Conservation (phyloP, 2,888 invertebrate species). For the Sphaerophoria rueppellii region DNA sequence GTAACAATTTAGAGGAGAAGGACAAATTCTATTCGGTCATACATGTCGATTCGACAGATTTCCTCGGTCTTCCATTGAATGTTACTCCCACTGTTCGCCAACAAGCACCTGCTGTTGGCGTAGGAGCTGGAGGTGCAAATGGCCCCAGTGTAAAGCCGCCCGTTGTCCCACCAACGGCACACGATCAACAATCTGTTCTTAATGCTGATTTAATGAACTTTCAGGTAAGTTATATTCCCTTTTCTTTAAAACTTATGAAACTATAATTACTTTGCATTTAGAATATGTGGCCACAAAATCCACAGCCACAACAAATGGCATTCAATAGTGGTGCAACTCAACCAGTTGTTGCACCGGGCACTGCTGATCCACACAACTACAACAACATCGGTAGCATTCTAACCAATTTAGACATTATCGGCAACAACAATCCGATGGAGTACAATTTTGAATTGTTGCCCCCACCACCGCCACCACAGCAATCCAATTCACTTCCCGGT, state of each 20-base stretch:
- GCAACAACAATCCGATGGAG: slow-evolving; percentile 81
- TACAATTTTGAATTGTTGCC: slow-evolving; percentile 81
- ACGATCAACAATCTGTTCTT: slow-evolving; percentile 77
- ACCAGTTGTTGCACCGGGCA: slow-evolving; percentile 57
- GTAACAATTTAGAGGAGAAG: slow-evolving; percentile 76
- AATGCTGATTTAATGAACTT: slow-evolving; percentile 79
- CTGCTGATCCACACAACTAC: slow-evolving; percentile 79
- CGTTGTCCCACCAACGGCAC: slow-evolving; percentile 74
- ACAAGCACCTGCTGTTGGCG: slow-evolving; percentile 69
- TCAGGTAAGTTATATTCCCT: slow-evolving; percentile 75
- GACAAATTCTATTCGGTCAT: slow-evolving; percentile 81
- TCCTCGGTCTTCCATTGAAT: slow-evolving; percentile 81
- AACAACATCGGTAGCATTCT: slow-evolving; percentile 82
- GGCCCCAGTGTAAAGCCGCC: slow-evolving; percentile 69
- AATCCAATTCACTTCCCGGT: slow-evolving; percentile 71
- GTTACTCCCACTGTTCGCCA: slow-evolving; percentile 73
- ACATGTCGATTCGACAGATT: slow-evolving; percentile 79
- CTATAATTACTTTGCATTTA: slow-evolving; percentile 55
- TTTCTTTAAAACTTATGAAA: no score
- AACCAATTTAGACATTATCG: slow-evolving; percentile 81
- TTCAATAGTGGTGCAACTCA: slow-evolving; percentile 63
- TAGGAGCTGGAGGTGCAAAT: slow-evolving; percentile 58
- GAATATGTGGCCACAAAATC: slow-evolving; percentile 80
- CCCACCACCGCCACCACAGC: slow-evolving; percentile 74
- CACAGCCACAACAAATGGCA: slow-evolving; percentile 73